Percentiles rank a stretch among this genome's conserved stretches.
phyloP scores from a whole-genome alignment of 2,797 vertebrate genomes.

The Chelmon rostratus region DNA sequence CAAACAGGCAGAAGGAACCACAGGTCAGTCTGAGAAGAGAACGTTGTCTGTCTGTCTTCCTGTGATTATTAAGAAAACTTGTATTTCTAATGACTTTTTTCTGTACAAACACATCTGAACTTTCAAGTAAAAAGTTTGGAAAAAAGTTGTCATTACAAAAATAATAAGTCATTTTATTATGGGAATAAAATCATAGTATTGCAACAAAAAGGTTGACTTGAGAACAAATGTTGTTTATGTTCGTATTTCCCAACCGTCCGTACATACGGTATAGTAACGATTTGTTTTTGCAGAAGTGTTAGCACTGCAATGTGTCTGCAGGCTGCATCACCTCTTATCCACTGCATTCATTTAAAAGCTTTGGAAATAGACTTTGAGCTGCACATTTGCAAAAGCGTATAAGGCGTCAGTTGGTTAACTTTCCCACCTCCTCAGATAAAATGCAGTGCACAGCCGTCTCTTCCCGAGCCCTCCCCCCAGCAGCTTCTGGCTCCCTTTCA shows the following conservation, averaged over 20 bases:
- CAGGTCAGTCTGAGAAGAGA: slow-evolving; percentile 59
- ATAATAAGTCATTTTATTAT: too few species aligned
- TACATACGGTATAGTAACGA: too few species aligned
- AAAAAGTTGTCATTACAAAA: not conserved
- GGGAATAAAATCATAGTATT: not conserved
- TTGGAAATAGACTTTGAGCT: not conserved
- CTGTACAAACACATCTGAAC: not conserved
- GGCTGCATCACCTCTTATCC: too few species aligned
- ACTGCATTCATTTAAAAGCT: too few species aligned
- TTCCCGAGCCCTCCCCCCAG: not conserved
- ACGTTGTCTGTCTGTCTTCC: not conserved
- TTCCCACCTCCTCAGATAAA: not conserved
- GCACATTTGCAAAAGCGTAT: not conserved
- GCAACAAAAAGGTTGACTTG: too few species aligned
- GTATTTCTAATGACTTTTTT: too few species aligned
- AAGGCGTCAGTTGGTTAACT: not conserved
- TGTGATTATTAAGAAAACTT: not conserved
- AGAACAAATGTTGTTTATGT: too few species aligned
- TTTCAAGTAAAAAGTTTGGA: not conserved
- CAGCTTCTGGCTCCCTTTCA: not conserved
- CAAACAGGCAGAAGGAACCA: slow-evolving; percentile 66
- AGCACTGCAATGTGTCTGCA: too few species aligned
- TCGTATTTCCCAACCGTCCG: too few species aligned
- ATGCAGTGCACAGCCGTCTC: not conserved
- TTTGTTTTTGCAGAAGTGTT: too few species aligned